Percentiles rank a stretch among this genome's conserved stretches.
Conservation (phyloP, 2,797 vertebrate genomes). For the Nyctalus aviator region DNA sequence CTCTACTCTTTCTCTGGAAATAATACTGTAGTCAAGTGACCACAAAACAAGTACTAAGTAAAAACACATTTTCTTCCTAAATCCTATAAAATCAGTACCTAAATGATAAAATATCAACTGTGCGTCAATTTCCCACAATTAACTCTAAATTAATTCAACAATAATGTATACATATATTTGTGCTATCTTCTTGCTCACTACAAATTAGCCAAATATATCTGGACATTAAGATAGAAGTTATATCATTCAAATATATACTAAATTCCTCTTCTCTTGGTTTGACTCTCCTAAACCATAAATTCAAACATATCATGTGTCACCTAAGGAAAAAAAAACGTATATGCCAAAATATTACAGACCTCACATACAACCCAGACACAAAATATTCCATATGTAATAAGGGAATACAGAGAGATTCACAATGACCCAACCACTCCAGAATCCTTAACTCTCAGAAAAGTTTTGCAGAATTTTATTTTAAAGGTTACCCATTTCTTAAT, state of each 20-base stretch:
- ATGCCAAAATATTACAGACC: not conserved
- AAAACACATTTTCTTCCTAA: conserved; percentile 44
- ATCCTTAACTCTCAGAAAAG: not conserved
- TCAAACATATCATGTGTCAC: not conserved
- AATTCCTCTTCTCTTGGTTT: conserved; percentile 24
- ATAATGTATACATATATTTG: conserved; percentile 3
- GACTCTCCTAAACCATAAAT: conserved; percentile 37
- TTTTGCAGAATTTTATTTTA: conserved; percentile 25
- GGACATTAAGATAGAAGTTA: not conserved
- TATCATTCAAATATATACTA: conserved; percentile 46
- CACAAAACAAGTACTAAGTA: conserved; percentile 13
- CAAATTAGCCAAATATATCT: conserved; percentile 35
- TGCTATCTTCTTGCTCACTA: conserved; percentile 29
- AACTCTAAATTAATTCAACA: conserved; percentile 46
- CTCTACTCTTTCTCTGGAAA: conserved; percentile 38
- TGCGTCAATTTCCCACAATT: conserved; percentile 17
- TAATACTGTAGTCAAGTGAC: not conserved
- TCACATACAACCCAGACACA: not conserved
- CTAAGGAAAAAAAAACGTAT: not conserved
- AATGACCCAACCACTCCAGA: conserved; percentile 10
- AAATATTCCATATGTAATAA: not conserved
- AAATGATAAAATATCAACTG: conserved; percentile 26
- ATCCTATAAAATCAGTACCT: conserved; percentile 25
- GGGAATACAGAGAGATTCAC: not conserved
- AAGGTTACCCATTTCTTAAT: conserved; percentile 39